A percentile compares a stretch with the other conserved stretches of the same genome.
phyloP scores from a whole-genome alignment of 23 tunicate genomes.

The Halocynthia roretzi region DNA sequence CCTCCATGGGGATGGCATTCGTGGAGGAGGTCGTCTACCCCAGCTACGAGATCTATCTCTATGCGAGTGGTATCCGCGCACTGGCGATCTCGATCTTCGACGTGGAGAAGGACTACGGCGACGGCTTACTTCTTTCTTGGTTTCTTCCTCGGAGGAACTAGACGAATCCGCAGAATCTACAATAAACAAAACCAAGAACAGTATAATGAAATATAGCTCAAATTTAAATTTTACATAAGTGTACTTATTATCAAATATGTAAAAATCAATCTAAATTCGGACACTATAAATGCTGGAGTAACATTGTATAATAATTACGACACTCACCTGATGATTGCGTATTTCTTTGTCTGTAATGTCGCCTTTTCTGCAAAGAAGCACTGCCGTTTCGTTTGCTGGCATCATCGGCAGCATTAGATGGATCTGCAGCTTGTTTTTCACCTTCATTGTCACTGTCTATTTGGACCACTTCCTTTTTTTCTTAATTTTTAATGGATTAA shows the following conservation, averaged over 20 bases:
- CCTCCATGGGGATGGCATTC: too few species aligned
- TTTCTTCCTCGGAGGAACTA: slow-evolving; percentile 11
- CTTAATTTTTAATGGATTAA: not conserved
- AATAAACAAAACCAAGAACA: not conserved
- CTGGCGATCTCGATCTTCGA: too few species aligned
- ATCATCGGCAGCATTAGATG: not conserved
- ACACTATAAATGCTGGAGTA: not conserved
- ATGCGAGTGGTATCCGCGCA: too few species aligned
- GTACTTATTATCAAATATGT: not conserved
- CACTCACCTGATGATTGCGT: slow-evolving; percentile 20
- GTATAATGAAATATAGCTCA: too few species aligned
- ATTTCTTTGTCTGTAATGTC: slow-evolving; percentile 13
- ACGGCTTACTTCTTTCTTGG: not conserved
- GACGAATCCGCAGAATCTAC: not conserved
- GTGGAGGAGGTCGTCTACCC: too few species aligned
- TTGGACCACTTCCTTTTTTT: not conserved
- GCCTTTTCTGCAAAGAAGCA: slow-evolving; percentile 6
- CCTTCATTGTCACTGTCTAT: slow-evolving; percentile 1
- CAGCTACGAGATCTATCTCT: too few species aligned
- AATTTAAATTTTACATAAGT: too few species aligned
- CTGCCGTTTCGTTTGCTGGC: not conserved
- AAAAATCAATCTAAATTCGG: not conserved
- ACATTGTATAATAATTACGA: not conserved
- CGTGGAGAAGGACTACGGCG: too few species aligned
- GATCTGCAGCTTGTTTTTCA: too few species aligned